phyloP scores from a whole-genome alignment of 2,888 invertebrate species.

The Copidosoma aretas region DNA sequence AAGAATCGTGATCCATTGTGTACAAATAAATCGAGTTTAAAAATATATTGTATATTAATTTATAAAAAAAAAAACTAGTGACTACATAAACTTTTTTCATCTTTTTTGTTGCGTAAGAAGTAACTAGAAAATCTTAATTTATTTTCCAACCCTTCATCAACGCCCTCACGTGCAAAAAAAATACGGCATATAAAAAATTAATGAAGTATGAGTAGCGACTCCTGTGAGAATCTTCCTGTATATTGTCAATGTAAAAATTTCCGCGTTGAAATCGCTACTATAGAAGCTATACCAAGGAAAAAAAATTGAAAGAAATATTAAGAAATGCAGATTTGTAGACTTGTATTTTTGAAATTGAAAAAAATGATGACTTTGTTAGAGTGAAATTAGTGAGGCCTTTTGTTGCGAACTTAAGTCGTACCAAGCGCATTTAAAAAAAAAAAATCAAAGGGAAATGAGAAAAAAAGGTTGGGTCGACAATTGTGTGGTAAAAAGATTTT shows the following conservation, averaged over 20 bases:
- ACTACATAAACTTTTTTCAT: neutral
- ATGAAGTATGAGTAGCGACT: slow-evolving; percentile 23
- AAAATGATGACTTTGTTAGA: slow-evolving; percentile 41
- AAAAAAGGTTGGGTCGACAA: slow-evolving; percentile 21
- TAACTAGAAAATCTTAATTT: slow-evolving; percentile 24
- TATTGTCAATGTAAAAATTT: slow-evolving; percentile 53
- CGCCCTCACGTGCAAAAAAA: slow-evolving; percentile 32
- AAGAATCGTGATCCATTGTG: slow-evolving; percentile 34
- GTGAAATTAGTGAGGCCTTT: slow-evolving; percentile 53
- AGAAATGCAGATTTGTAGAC: slow-evolving; percentile 48
- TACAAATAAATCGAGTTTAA: slow-evolving; percentile 38
- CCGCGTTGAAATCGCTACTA: slow-evolving; percentile 45
- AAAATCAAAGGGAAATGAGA: slow-evolving; percentile 16
- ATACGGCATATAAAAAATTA: slow-evolving; percentile 31
- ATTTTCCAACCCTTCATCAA: slow-evolving; percentile 33
- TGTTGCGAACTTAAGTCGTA: slow-evolving; percentile 55
- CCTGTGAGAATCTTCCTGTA: slow-evolving; percentile 43
- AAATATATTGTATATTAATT: slow-evolving; percentile 38
- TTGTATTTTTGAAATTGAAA: slow-evolving; percentile 56
- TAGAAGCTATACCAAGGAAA: slow-evolving; percentile 1
- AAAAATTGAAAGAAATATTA: slow-evolving; percentile 24
- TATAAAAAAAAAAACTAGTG: slow-evolving; percentile 25
- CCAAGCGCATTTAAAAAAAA: slow-evolving; percentile 60
- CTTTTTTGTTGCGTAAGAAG: slow-evolving; percentile 34
- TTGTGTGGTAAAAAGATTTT: slow-evolving; percentile 10